phyloP scores from a whole-genome alignment of 2,113 vertebrate genomes.

The Prinia subflava region DNA sequence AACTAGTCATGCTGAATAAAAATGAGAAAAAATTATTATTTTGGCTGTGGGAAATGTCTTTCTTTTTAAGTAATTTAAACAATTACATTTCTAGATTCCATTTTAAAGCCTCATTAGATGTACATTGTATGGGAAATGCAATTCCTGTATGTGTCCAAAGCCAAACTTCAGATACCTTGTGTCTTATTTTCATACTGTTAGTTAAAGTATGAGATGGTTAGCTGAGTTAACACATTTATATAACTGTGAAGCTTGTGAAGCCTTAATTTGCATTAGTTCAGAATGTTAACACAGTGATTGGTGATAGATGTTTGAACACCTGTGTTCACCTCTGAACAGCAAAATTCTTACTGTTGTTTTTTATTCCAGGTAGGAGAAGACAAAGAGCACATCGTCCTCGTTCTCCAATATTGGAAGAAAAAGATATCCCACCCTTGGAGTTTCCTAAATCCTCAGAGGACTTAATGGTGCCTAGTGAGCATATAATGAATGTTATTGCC shows the following conservation, averaged over 20 bases:
- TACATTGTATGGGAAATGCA: background rate
- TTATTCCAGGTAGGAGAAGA: constrained; percentile 84
- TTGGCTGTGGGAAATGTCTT: background rate
- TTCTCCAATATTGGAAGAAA: constrained; percentile 92
- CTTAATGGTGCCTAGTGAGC: constrained; percentile 89
- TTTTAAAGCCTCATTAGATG: background rate
- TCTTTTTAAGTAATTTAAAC: background rate
- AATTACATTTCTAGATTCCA: background rate
- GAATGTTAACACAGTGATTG: background rate
- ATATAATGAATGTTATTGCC: constrained; percentile 90
- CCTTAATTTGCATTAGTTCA: background rate
- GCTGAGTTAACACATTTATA: background rate
- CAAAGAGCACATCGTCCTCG: constrained; percentile 84
- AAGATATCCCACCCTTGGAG: constrained; percentile 88
- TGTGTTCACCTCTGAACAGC: background rate
- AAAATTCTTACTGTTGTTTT: background rate
- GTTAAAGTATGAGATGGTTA: background rate
- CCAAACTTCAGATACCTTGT: background rate
- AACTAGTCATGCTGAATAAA: background rate
- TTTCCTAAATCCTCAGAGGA: constrained; percentile 94
- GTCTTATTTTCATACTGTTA: background rate
- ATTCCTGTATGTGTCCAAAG: background rate
- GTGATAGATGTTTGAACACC: background rate
- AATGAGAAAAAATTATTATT: background rate
- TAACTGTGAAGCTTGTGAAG: background rate